Evolutionary conservation across 2,797 vertebrate genomes (phyloP).

Genomic region (Poeciliopsis turneri): DNA sequence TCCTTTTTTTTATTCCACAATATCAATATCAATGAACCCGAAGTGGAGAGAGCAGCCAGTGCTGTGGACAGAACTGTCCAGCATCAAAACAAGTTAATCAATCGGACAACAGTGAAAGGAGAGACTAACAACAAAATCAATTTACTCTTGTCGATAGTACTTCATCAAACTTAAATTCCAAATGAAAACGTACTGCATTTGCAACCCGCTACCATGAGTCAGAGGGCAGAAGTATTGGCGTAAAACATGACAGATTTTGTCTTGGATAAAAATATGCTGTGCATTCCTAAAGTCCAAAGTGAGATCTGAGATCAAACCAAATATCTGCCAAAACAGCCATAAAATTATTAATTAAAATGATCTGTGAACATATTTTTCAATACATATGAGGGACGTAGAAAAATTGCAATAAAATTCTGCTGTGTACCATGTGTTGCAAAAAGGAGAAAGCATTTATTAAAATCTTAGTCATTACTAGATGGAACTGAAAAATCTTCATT

Average conservation of each 20-base stretch:
- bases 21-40: slow-evolving; percentile 4
- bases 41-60: slow-evolving; percentile 7
- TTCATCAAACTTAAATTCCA: slow-evolving; percentile 61
- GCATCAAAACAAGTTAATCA: slow-evolving; percentile 66
- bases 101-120: slow-evolving; percentile 51
- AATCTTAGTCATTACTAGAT: slow-evolving; percentile 14
- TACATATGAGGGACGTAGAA: neutral
- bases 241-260: slow-evolving; percentile 30
- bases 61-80: slow-evolving; percentile 32
- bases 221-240: slow-evolving; percentile 44
- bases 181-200: slow-evolving; percentile 57
- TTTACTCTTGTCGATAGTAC: slow-evolving; percentile 53
- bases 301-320: slow-evolving; percentile 4
- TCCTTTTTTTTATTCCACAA: slow-evolving; percentile 1
- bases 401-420: slow-evolving; percentile 20
- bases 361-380: neutral
- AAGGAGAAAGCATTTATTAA: slow-evolving; percentile 35
- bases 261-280: slow-evolving; percentile 7
- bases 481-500: slow-evolving; percentile 14
- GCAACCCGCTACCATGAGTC: slow-evolving; percentile 41
- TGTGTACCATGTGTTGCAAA: slow-evolving; percentile 17
- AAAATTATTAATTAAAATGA: neutral
- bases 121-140: slow-evolving; percentile 62
- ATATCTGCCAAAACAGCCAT: neutral
- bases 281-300: slow-evolving; percentile 1